Conservation (phyloP, 2,888 invertebrate species). For the Latrodectus elegans region DNA sequence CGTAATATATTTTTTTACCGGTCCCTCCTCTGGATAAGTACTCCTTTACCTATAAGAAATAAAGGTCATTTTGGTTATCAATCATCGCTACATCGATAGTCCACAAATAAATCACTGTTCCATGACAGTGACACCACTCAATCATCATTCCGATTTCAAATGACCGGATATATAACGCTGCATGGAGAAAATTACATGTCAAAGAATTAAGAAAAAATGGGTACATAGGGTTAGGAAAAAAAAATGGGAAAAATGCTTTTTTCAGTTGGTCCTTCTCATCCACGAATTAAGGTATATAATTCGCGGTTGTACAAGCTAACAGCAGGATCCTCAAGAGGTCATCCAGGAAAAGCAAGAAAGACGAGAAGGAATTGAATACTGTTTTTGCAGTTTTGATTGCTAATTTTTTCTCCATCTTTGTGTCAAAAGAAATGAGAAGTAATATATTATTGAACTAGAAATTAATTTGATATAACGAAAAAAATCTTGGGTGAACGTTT, state of each 20-base stretch:
- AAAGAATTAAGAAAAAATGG: conserved; percentile 4
- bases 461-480: no score
- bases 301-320: not conserved
- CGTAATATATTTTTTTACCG: not conserved
- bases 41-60: not conserved
- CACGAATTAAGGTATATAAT: conserved; percentile 22
- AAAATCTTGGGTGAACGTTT: no score
- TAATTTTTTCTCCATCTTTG: no score
- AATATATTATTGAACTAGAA: no score
- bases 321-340: no score
- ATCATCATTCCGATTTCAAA: conserved; percentile 48
- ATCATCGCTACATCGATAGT: not conserved
- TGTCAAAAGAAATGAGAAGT: no score
- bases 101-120: not conserved
- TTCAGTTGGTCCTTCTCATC: not conserved
- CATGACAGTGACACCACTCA: conserved; percentile 14
- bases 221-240: not conserved
- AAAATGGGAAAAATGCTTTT: no score
- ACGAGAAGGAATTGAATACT: no score
- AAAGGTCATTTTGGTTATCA: not conserved
- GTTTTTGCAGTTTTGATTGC: no score
- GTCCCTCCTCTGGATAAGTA: not conserved
- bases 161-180: conserved; percentile 45
- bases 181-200: conserved; percentile 28
- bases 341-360: no score